Evolutionary conservation across 2,888 invertebrate genomes (phyloP), one percentile per base, ranked within the genome.

Genomic region (Octonoba sinensis): DNA sequence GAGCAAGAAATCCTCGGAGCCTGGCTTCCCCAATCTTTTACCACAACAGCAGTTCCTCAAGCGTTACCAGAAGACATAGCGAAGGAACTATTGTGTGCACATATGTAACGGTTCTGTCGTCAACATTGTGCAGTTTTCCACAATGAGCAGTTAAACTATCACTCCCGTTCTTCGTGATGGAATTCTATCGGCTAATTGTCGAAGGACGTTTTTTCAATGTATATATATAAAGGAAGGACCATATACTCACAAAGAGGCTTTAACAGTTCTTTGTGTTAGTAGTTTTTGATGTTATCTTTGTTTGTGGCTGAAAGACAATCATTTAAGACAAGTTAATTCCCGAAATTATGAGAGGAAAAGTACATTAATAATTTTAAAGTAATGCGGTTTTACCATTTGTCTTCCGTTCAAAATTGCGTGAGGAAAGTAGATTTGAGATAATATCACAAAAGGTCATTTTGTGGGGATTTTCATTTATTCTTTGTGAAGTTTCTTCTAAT

Each of bases 171-270:
- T 46, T 54, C 56, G 64, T 64, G 62, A 56, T 18, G 62, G 62
- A 69, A 69, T 67, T 67, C 62, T 47, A 70, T 69, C 70, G 64
- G 27, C 70, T 77, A 77, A 71, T 71, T 71, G n/a, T 20, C 22
- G 77, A 71, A 77, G 77, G 77, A 77, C 77, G 65, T 57, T 65
- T 71, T 77, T 64, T 70, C 16, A 27, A 27, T 60, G 27, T 64
- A 70, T 36, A 49, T 60, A 47, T 64, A 70, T 36, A 49, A 27
- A 70, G 56, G 77, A 77, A 77, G 65, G 77, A 70, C 71, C 49
- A n/a, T n/a, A 3, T 36, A 36, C 36, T 46, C 11, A 70, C 70
- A 71, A 71, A 46, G n/a, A 15, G 4, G 36, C 18, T 72, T 46
- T 36, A 4, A 18, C 24, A 16, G 49, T 56, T 62, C 69, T 69